Conservation (phyloP, 2,888 invertebrate genomes). For the Drosophila hamatofila region DNA sequence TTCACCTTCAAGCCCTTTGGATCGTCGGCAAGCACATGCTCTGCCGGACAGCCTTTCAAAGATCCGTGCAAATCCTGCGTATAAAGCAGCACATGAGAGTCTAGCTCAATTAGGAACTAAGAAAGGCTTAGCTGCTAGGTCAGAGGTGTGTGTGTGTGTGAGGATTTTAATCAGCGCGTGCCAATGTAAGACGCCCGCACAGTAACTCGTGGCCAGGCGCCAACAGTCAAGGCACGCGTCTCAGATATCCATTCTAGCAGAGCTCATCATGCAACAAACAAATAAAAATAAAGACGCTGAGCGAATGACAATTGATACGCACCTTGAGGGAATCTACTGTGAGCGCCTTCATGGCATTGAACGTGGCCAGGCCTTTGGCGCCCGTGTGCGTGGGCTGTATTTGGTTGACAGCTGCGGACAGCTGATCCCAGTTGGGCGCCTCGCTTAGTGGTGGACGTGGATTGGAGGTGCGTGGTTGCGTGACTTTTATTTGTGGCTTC, state of each 20-base stretch:
- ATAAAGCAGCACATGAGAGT: neutral
- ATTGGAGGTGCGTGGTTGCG: neutral
- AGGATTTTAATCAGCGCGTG: slow-evolving; percentile 67
- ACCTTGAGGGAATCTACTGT: slow-evolving; percentile 90
- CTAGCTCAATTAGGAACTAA: neutral
- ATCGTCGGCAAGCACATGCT: slow-evolving; percentile 87
- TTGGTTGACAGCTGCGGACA: slow-evolving; percentile 81
- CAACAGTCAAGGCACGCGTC: slow-evolving; percentile 34
- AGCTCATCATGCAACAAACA: slow-evolving; percentile 68
- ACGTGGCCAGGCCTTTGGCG: slow-evolving; percentile 88
- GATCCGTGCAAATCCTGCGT: slow-evolving; percentile 90
- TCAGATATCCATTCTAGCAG: slow-evolving; percentile 83
- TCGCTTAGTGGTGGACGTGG: slow-evolving; percentile 30
- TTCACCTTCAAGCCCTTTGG: slow-evolving; percentile 88
- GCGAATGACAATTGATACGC: neutral
- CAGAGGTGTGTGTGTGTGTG: slow-evolving; percentile 36
- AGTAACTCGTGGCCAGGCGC: slow-evolving; percentile 76
- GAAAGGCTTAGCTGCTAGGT: neutral
- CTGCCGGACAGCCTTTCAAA: slow-evolving; percentile 89
- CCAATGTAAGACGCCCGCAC: slow-evolving; percentile 57
- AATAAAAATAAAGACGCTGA: neutral
- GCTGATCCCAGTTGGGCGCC: slow-evolving; percentile 79
- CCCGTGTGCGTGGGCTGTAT: slow-evolving; percentile 83
- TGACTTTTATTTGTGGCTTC: slow-evolving; percentile 13
- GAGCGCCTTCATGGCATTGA: slow-evolving; percentile 88